These are phyloP conservation scores for Campopleginae sp. DNA, from an alignment of 2,888 invertebrate genomes.

Conservation along the genomic window DNA sequence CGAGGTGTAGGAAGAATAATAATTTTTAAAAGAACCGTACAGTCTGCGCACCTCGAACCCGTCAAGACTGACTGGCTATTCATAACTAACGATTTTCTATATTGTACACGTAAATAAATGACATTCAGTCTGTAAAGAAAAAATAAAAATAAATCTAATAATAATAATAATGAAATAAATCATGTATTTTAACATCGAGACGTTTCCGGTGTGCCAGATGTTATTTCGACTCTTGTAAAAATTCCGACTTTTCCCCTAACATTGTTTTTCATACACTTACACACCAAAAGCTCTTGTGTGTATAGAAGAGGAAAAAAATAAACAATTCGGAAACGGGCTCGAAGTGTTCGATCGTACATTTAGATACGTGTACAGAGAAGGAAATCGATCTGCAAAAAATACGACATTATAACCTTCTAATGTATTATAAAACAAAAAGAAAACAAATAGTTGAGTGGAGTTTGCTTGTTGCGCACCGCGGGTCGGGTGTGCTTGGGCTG, in stretches of 20 bases:
- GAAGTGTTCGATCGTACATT: conserved; percentile 44
- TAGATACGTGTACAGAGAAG: conserved; percentile 40
- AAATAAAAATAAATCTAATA: conserved; percentile 18
- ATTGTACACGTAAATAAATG: conserved; percentile 53
- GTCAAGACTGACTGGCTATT: conserved; percentile 83
- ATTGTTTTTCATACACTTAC: conserved; percentile 14
- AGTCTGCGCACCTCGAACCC: conserved; percentile 81
- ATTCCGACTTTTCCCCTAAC: conserved; percentile 8
- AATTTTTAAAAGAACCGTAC: conserved; percentile 70
- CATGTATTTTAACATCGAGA: neutral
- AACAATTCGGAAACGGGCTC: conserved; percentile 18
- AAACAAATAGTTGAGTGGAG: conserved; percentile 79
- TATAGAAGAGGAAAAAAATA: neutral
- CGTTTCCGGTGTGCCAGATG: neutral
- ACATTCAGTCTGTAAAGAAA: conserved; percentile 15
- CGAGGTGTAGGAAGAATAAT: conserved; percentile 4
- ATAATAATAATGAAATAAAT: conserved; percentile 21
- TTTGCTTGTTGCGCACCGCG: conserved; percentile 82
- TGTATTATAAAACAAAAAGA: conserved; percentile 80
- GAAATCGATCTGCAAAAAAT: conserved; percentile 40
- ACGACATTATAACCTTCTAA: conserved; percentile 66
- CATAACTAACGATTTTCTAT: conserved; percentile 74
- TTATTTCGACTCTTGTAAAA: conserved; percentile 10
- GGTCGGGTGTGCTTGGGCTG: conserved; percentile 82
- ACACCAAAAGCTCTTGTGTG: neutral